phyloP scores from a whole-genome alignment of 2,888 invertebrate genomes.

The Chorisops tibialis region DNA sequence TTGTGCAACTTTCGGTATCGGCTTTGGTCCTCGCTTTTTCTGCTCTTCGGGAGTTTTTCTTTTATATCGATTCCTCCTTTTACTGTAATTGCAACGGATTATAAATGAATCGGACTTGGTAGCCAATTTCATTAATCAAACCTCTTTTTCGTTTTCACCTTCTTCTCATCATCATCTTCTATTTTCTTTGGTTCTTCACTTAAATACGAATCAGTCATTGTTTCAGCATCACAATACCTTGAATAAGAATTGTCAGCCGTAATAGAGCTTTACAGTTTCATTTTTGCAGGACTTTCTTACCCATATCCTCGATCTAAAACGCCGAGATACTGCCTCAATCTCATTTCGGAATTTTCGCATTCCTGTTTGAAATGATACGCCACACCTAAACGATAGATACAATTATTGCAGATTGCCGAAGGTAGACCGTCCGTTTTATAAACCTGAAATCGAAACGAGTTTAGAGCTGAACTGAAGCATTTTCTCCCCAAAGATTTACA shows the following conservation, averaged over 20 bases:
- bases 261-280: neutral
- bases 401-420: conserved; percentile 61
- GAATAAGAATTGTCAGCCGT: conserved; percentile 34
- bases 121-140: neutral
- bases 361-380: conserved; percentile 64
- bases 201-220: conserved; percentile 56
- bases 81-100: too few relatives aligned
- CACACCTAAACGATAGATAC: conserved; percentile 60
- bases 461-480: neutral
- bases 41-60: conserved; percentile 58
- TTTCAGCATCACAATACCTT: conserved; percentile 56
- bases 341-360: conserved; percentile 59
- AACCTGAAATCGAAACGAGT: conserved; percentile 39
- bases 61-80: conserved; percentile 54
- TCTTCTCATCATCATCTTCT: conserved; percentile 38
- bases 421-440: conserved; percentile 60
- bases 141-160: conserved; percentile 37
- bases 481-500: conserved; percentile 8
- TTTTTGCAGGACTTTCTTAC: conserved; percentile 38
- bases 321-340: conserved; percentile 59
- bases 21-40: conserved; percentile 60
- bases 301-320: conserved; percentile 47
- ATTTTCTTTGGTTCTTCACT: conserved; percentile 30
- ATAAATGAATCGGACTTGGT: too few relatives aligned
- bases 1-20: conserved; percentile 58